phyloP scores from a whole-genome alignment of 2,113 vertebrate species.

The Marmota flaviventris region DNA sequence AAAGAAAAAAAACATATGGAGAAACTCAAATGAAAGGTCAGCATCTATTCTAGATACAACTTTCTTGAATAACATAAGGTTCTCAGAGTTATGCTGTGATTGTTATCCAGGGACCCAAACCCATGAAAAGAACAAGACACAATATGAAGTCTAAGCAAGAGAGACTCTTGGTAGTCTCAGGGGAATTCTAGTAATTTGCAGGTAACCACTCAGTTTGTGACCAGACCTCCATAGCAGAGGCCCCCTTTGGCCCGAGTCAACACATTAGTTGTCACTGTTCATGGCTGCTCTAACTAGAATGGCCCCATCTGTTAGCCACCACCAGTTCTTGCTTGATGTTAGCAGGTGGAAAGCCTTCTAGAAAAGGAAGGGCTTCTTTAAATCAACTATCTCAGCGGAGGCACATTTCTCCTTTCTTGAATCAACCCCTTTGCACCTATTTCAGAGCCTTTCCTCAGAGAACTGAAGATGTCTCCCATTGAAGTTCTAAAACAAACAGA shows the following conservation, averaged over 20 bases:
- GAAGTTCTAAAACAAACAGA: neutral
- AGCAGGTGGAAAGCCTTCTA: neutral
- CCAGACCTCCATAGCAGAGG: neutral
- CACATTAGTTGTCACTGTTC: neutral
- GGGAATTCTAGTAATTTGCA: neutral
- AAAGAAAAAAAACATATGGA: neutral
- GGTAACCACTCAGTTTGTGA: neutral
- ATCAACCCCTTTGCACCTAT: neutral
- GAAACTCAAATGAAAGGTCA: conserved; percentile 5
- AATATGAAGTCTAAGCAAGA: neutral
- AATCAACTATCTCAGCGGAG: neutral
- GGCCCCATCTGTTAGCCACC: neutral
- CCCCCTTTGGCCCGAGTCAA: neutral
- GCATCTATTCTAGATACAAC: neutral
- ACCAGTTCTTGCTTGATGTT: neutral
- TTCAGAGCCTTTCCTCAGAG: neutral
- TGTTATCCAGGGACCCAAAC: neutral
- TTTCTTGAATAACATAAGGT: neutral
- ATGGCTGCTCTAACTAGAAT: neutral
- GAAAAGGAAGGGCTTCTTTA: conserved; percentile 12
- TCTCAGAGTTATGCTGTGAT: neutral
- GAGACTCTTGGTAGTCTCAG: neutral
- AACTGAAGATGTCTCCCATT: neutral
- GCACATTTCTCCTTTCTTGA: neutral
- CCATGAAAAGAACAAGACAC: neutral